phyloP scores from a whole-genome alignment of 2,888 invertebrate genomes.

The Ecdyonurus torrentis region DNA sequence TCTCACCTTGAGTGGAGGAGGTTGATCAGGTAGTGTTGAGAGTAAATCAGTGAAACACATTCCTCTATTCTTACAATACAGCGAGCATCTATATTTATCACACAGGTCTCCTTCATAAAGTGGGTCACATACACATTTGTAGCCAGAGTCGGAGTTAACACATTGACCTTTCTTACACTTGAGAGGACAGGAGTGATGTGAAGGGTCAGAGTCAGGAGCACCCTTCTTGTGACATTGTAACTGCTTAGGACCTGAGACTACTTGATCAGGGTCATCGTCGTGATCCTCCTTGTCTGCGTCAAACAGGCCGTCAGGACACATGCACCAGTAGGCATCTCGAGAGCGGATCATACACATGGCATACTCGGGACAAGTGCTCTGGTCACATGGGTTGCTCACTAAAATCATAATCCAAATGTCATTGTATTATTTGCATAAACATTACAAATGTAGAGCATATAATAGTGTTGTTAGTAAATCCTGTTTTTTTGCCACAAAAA shows the following conservation, averaged over 20 bases:
- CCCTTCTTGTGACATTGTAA: background rate
- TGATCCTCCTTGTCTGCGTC: slow-evolving; percentile 13
- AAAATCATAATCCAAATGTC: too few species aligned
- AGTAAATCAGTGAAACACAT: slow-evolving; percentile 21
- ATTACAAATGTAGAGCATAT: background rate
- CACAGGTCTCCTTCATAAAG: slow-evolving; percentile 48
- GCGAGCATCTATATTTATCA: slow-evolving; percentile 49
- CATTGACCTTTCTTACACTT: slow-evolving; percentile 45
- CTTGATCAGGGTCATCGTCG: background rate
- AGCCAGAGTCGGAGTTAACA: slow-evolving; percentile 31
- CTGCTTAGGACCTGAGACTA: background rate
- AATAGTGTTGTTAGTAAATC: background rate
- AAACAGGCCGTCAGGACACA: slow-evolving; percentile 24
- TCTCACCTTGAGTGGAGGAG: slow-evolving; percentile 20
- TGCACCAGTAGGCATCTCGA: slow-evolving; percentile 19
- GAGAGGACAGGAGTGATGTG: slow-evolving; percentile 27
- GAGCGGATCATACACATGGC: slow-evolving; percentile 37
- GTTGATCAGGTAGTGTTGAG: slow-evolving; percentile 14
- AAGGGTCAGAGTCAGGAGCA: background rate
- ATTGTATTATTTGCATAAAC: too few species aligned
- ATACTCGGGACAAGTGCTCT: slow-evolving; percentile 38
- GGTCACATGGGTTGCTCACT: slow-evolving; percentile 40
- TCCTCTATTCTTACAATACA: slow-evolving; percentile 43
- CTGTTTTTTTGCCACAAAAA: background rate
- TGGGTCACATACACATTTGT: slow-evolving; percentile 43